Percentiles rank a stretch among this genome's conserved stretches.
phyloP scores from a whole-genome alignment of 2,797 vertebrate genomes.

The Netta rufina region DNA sequence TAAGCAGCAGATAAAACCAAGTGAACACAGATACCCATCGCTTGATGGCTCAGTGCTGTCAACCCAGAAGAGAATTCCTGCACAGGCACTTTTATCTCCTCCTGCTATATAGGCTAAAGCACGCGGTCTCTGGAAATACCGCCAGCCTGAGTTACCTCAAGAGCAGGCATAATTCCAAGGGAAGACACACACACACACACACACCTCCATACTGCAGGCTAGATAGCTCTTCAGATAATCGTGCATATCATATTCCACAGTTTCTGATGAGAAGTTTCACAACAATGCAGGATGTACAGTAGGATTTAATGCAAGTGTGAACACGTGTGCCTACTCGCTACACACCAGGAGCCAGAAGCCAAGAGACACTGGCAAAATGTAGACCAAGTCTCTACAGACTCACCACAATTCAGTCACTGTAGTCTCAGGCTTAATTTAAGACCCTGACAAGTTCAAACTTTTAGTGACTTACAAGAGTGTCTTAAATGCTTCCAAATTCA shows the following conservation, averaged over 20 bases:
- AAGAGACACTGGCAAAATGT: background rate
- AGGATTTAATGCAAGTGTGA: background rate
- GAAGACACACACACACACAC: background rate
- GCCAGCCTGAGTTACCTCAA: background rate
- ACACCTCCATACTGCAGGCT: background rate
- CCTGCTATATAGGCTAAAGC: background rate
- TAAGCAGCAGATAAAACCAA: background rate
- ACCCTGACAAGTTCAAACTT: background rate
- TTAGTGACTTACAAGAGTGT: background rate
- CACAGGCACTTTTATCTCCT: background rate
- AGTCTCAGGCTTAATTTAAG: background rate
- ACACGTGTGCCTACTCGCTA: background rate
- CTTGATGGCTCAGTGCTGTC: background rate
- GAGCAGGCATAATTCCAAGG: background rate
- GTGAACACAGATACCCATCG: background rate
- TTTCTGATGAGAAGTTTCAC: background rate
- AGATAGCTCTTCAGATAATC: background rate
- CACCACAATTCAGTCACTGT: background rate
- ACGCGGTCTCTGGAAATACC: background rate
- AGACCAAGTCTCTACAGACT: background rate
- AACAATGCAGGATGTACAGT: background rate
- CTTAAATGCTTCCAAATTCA: background rate
- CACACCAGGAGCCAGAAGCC: background rate
- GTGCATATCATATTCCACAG: fast-evolving
- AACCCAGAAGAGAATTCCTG: background rate